A percentile compares a stretch with the other conserved stretches of the same genome.
Conservation (phyloP, 2,888 invertebrate genomes). For the Anorthoa munda region DNA sequence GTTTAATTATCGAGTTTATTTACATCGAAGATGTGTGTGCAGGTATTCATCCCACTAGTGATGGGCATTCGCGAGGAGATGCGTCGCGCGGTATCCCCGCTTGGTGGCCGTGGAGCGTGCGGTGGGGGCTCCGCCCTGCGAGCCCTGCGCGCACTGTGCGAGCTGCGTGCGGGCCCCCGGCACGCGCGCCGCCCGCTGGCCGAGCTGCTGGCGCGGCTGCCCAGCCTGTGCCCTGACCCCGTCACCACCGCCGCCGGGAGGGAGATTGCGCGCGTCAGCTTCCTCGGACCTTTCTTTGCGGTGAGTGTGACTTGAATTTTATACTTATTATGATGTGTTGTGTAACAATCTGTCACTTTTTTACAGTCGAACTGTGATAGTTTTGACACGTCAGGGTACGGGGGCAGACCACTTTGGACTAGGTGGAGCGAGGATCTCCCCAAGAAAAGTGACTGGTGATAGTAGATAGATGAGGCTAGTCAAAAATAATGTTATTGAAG, state of each 20-base stretch:
- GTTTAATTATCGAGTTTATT: background rate
- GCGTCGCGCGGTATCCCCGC: constrained; percentile 93
- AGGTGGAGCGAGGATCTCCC: background rate
- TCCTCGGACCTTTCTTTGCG: constrained; percentile 97
- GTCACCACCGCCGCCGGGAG: constrained; percentile 95
- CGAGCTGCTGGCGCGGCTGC: constrained; percentile 83
- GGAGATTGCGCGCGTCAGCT: constrained; percentile 96
- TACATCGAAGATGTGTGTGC: constrained; percentile 25
- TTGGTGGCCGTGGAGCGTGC: constrained; percentile 93
- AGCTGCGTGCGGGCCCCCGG: constrained; percentile 93
- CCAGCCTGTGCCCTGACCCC: constrained; percentile 93
- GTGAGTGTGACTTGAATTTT: constrained; percentile 83
- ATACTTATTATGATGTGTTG: background rate
- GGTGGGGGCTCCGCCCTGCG: constrained; percentile 93
- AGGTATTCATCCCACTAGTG: constrained; percentile 87
- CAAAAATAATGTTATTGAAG: background rate
- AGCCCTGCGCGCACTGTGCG: constrained; percentile 95
- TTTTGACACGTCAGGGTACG: no score
- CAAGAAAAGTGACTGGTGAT: background rate
- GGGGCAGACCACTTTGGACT: no score
- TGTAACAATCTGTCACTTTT: no score
- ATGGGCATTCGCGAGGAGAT: constrained; percentile 90
- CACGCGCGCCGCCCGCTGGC: constrained; percentile 94
- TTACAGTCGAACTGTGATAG: no score
- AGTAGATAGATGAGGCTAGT: background rate